Evolutionary conservation across 2,113 vertebrate species (phyloP).

Genomic region (Psammodynastes pulverulentus): DNA sequence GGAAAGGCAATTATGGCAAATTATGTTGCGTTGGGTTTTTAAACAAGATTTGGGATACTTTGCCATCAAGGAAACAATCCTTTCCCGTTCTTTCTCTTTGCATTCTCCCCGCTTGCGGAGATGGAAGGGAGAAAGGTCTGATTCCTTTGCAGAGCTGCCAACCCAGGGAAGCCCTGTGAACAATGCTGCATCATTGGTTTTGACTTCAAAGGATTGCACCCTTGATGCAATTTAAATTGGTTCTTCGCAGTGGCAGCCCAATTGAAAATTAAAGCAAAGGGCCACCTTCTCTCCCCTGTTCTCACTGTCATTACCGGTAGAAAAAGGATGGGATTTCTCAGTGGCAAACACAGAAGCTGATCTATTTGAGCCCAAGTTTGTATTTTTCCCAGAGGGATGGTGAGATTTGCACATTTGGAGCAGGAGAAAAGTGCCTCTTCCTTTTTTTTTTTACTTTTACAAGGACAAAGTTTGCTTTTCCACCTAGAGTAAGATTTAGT

Average conservation of each 20-base stretch:
- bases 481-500: neutral
- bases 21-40: constrained; percentile 24
- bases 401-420: constrained; percentile 26
- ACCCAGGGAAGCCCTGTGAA: neutral
- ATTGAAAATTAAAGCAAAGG: constrained; percentile 41
- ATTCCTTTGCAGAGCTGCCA: neutral
- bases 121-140: neutral
- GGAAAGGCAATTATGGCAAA: constrained; percentile 27
- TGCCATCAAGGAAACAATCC: neutral
- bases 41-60: neutral
- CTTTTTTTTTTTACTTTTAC: neutral
- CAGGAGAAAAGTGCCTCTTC: constrained; percentile 19
- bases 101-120: neutral
- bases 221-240: constrained; percentile 5
- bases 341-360: neutral
- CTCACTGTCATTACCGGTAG: neutral
- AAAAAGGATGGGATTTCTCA: constrained; percentile 6
- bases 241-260: constrained; percentile 27
- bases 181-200: constrained; percentile 31
- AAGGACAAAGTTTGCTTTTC: neutral
- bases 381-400: constrained; percentile 41
- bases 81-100: neutral
- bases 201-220: constrained; percentile 13
- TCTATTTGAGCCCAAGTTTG: neutral
- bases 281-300: neutral